Evolutionary conservation across 2,797 vertebrate species (phyloP).

Genomic region (Amniataba percoides): DNA sequence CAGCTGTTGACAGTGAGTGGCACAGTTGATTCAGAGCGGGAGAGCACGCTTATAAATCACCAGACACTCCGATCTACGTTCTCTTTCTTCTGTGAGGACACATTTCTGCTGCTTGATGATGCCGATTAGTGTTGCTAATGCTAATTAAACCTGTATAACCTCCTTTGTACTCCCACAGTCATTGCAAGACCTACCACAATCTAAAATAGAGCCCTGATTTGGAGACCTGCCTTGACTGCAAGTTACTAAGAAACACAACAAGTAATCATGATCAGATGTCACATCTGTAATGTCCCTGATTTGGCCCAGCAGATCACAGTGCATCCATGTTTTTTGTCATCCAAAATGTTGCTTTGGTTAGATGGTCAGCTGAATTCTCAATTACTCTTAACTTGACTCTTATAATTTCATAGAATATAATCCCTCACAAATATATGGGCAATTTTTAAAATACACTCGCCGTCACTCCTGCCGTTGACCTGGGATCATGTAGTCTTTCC

Average conservation of each 20-base stretch:
- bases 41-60: neutral
- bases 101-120: slow-evolving; percentile 19
- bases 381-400: neutral
- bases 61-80: neutral
- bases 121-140: slow-evolving; percentile 14
- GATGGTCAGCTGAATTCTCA: neutral
- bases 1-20: neutral
- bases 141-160: slow-evolving; percentile 10
- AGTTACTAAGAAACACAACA: neutral
- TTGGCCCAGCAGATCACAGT: neutral
- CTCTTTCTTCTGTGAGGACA: neutral
- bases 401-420: no score
- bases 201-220: neutral
- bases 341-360: slow-evolving; percentile 11
- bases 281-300: neutral
- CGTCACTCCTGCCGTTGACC: neutral
- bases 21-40: slow-evolving; percentile 14
- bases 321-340: neutral
- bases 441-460: neutral
- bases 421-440: neutral
- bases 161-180: no score
- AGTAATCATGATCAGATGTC: neutral
- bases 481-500: neutral
- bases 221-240: neutral
- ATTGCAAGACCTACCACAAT: neutral